Evolutionary conservation across 2,113 vertebrate genomes (phyloP), one percentile per base, ranked within the genome.

Genomic region (Reinhardtius hippoglossoides): DNA sequence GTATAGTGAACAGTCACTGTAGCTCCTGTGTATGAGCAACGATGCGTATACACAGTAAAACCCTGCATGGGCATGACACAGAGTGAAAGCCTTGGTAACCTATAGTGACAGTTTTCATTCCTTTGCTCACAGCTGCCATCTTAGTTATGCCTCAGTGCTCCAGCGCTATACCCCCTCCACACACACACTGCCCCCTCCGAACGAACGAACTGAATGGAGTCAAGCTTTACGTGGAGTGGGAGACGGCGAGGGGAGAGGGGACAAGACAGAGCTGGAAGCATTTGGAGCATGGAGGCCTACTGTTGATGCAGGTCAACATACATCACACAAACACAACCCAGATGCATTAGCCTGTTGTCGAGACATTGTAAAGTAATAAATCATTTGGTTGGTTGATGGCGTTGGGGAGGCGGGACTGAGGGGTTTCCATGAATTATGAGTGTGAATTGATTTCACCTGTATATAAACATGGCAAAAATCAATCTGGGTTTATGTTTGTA

Each of bases 101-200:
- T 66, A 86, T 86, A 90, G 86, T 89, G 91, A 93, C 91, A 91
- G 82, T 82, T 91, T 93, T 89, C 84, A 89, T 92, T 92, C 87
- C 89, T 80, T 83, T 74, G 82, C 89, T 88, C 70, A 71, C 70
- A 88, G 88, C 86, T 92, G 87, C 86, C 89, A 89, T 88, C 86
- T 93, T 89, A 90, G 90, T 84, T 87, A 81, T 67, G 87, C 89
- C 80, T 92, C 88, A 85, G 77, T 74, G 82, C 78, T 58, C 70
- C 37, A n/a, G 52, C 16, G 2, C 64, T 71, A 59, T 76, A 57
- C 56, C 65, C 63, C 60, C 65, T 67, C 60, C 80, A 59, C 66
- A 67, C 66, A 67, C 24, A 46, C 44, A 48, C 44, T 16, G 14
- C 13, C 44, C 3, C 46, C 14, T 50, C 46, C 46, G 20, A 12